Evolutionary conservation across 2,797 vertebrate genomes (phyloP).

Genomic region (Lepilemur septentrionalis): DNA sequence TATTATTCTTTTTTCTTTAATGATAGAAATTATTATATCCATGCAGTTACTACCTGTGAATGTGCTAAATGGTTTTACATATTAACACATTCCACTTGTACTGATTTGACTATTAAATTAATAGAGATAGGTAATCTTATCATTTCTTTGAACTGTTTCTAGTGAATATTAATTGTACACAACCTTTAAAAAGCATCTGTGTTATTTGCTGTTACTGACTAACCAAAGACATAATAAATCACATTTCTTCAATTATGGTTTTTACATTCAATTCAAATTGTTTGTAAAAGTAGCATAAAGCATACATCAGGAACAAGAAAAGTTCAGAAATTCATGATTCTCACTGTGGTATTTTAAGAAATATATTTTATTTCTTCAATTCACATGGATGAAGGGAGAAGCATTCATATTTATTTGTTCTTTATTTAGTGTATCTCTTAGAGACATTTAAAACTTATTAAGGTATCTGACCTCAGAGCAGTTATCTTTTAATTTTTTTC

Average conservation of each 20-base stretch:
- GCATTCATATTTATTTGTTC: conserved; percentile 49
- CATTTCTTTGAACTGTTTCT: conserved; percentile 49
- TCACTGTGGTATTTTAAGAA: conserved; percentile 39
- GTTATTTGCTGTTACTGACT: conserved; percentile 28
- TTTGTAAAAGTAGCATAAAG: conserved; percentile 35
- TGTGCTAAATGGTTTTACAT: conserved; percentile 15
- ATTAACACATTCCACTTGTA: not conserved
- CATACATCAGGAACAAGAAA: not conserved
- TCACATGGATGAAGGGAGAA: not conserved
- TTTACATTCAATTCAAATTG: conserved; percentile 45
- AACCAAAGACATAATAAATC: conserved; percentile 46
- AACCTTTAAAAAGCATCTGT: conserved; percentile 44
- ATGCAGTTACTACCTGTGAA: not conserved
- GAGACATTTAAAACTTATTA: conserved; percentile 43
- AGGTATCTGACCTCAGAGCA: conserved; percentile 16
- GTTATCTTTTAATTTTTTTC: conserved; percentile 49
- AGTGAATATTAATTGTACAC: not conserved
- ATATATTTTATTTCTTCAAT: conserved; percentile 39
- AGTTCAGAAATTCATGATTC: not conserved
- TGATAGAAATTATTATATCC: conserved; percentile 24
- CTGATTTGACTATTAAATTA: conserved; percentile 48
- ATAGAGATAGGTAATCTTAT: conserved; percentile 20
- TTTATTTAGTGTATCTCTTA: conserved; percentile 28
- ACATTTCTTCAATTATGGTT: conserved; percentile 43
- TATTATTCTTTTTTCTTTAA: conserved; percentile 49